Conservation (phyloP, 2,888 invertebrate species). For the Lumbricus terrestris region DNA sequence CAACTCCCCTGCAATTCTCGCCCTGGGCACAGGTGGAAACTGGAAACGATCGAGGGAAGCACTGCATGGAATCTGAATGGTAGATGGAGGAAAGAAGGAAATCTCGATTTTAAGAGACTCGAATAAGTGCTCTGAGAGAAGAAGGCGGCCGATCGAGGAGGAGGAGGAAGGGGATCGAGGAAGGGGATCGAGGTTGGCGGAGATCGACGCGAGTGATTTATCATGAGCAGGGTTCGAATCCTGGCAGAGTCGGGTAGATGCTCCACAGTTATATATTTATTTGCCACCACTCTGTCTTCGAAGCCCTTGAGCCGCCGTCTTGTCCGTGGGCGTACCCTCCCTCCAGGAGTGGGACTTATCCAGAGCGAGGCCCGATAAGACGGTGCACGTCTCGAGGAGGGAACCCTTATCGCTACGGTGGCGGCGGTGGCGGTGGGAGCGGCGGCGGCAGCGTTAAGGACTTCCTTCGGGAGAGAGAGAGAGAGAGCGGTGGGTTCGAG, state of each 20-base stretch:
- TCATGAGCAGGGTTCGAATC: background rate
- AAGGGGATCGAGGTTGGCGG: too few relatives aligned
- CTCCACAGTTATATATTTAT: background rate
- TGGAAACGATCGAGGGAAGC: background rate
- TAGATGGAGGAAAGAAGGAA: too few relatives aligned
- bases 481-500: background rate
- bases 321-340: constrained; percentile 3
- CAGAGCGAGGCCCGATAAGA: background rate
- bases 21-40: background rate
- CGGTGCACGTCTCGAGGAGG: background rate
- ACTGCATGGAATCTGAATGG: too few relatives aligned
- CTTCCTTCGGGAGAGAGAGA: background rate
- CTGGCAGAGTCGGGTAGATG: background rate
- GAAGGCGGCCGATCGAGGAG: background rate
- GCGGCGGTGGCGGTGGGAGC: background rate
- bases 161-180: too few relatives aligned
- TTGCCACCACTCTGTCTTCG: background rate
- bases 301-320: constrained; percentile 3
- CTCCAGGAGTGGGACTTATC: background rate
- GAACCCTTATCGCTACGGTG: background rate
- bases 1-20: too few relatives aligned
- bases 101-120: too few relatives aligned
- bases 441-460: background rate
- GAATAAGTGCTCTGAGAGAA: background rate
- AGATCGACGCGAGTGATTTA: background rate